Conservation (phyloP, 2,797 vertebrate species). For the Chanos chanos region DNA sequence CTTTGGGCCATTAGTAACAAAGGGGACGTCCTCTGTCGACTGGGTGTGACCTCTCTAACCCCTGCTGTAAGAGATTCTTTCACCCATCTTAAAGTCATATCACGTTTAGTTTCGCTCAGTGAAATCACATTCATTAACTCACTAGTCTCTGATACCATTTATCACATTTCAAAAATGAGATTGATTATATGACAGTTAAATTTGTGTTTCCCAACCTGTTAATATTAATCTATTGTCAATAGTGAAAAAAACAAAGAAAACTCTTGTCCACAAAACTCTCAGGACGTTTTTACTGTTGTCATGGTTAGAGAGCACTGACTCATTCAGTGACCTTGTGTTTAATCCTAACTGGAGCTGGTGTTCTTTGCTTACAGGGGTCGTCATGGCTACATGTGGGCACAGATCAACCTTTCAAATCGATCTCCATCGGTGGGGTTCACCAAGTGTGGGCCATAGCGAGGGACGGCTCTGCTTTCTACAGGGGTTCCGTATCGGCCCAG, state of each 20-base stretch:
- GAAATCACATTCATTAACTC: too few relatives aligned
- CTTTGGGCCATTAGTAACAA: conserved; percentile 97
- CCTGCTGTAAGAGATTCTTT: conserved; percentile 87
- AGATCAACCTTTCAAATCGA: conserved; percentile 90
- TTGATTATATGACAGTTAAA: too few relatives aligned
- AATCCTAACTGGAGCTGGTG: not conserved
- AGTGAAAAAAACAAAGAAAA: not conserved
- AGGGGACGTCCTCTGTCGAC: conserved; percentile 91
- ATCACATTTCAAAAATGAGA: too few relatives aligned
- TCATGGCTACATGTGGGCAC: conserved; percentile 97
- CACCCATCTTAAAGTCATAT: too few relatives aligned
- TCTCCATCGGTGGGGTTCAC: conserved; percentile 85
- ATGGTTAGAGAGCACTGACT: not conserved
- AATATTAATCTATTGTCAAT: too few relatives aligned
- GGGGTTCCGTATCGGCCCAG: conserved; percentile 83
- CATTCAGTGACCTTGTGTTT: not conserved
- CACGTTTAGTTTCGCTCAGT: too few relatives aligned
- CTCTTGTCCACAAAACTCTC: not conserved
- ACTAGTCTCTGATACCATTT: too few relatives aligned
- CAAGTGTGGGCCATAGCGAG: conserved; percentile 93
- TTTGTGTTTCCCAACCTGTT: too few relatives aligned
- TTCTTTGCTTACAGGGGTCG: conserved; percentile 71
- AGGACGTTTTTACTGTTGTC: not conserved
- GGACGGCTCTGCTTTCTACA: conserved; percentile 92
- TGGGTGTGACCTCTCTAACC: conserved; percentile 82